Percentiles rank a stretch among this genome's conserved stretches.
Conservation (phyloP, 1,140 invertebrate genomes). For the Ceratina japonica region DNA sequence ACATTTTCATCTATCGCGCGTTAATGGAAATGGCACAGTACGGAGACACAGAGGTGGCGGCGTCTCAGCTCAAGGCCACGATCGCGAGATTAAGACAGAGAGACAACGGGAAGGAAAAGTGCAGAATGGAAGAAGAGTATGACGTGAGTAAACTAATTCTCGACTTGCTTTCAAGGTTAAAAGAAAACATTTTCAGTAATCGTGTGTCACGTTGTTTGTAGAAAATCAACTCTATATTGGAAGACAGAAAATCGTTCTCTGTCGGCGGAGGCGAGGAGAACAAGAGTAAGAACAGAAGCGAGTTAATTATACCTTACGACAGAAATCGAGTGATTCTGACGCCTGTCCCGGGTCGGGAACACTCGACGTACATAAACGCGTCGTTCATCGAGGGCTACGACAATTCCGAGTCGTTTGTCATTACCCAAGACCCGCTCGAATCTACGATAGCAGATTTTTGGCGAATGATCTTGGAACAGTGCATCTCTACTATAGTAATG, state of each 20-base stretch:
- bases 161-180: slow-evolving; percentile 4
- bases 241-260: slow-evolving; percentile 89
- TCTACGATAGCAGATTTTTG: slow-evolving; percentile 95
- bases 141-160: slow-evolving; percentile 81
- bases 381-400: slow-evolving; percentile 98
- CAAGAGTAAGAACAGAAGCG: slow-evolving; percentile 91
- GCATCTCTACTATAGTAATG: slow-evolving; percentile 95
- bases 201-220: slow-evolving; percentile 73
- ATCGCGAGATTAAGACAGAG: slow-evolving; percentile 87
- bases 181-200: slow-evolving; percentile 28
- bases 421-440: slow-evolving; percentile 96
- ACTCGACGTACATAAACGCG: slow-evolving; percentile 98
- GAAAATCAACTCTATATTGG: slow-evolving; percentile 89
- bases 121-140: slow-evolving; percentile 90
- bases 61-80: slow-evolving; percentile 84
- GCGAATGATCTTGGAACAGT: slow-evolving; percentile 97
- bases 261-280: slow-evolving; percentile 92
- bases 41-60: slow-evolving; percentile 93
- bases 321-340: slow-evolving; percentile 92
- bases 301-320: slow-evolving; percentile 94
- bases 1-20: slow-evolving; percentile 97
- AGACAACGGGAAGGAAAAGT: slow-evolving; percentile 82
- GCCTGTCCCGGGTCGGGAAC: slow-evolving; percentile 89
- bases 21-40: slow-evolving; percentile 96
- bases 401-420: slow-evolving; percentile 95